Evolutionary conservation across 2,888 invertebrate species (phyloP).

Genomic region (Thereva unica): DNA sequence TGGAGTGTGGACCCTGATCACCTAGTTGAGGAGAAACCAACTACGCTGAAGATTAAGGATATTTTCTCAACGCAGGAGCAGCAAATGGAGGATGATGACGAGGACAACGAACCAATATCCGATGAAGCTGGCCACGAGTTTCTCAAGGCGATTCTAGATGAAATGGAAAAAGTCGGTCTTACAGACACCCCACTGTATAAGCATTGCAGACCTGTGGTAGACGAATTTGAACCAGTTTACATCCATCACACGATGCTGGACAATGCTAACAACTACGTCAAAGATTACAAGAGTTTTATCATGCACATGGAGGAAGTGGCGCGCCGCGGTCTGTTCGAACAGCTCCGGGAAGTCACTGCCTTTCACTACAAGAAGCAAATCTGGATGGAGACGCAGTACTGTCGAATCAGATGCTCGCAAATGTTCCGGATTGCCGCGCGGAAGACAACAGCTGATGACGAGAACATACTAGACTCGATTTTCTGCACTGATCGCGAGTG

Average conservation of each 20-base stretch:
- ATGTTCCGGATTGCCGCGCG: constrained; percentile 53
- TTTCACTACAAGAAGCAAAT: constrained; percentile 52
- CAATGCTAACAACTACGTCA: constrained; percentile 51
- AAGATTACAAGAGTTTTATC: constrained; percentile 50
- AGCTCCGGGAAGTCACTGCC: constrained; percentile 50
- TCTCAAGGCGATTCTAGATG: constrained; percentile 51
- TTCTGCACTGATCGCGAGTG: constrained; percentile 55
- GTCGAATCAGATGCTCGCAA: constrained; percentile 55
- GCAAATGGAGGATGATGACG: constrained; percentile 49
- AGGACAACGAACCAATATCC: constrained; percentile 44
- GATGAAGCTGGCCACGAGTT: constrained; percentile 50
- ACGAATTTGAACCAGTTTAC: constrained; percentile 54
- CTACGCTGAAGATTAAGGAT: constrained; percentile 28
- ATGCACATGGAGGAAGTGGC: constrained; percentile 54
- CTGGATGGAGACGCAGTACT: constrained; percentile 55
- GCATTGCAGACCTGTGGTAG: constrained; percentile 51
- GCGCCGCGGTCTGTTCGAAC: constrained; percentile 52
- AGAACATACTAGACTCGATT: constrained; percentile 51
- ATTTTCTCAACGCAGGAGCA: constrained; percentile 50
- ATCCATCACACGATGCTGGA: constrained; percentile 54
- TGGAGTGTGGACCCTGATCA: constrained; percentile 52
- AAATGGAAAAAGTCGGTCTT: constrained; percentile 51
- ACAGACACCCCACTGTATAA: constrained; percentile 52
- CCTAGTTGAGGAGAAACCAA: constrained; percentile 47
- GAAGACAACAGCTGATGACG: constrained; percentile 51